Conservation (phyloP, 1,140 invertebrate genomes). For the Macrobrachium nipponense region DNA sequence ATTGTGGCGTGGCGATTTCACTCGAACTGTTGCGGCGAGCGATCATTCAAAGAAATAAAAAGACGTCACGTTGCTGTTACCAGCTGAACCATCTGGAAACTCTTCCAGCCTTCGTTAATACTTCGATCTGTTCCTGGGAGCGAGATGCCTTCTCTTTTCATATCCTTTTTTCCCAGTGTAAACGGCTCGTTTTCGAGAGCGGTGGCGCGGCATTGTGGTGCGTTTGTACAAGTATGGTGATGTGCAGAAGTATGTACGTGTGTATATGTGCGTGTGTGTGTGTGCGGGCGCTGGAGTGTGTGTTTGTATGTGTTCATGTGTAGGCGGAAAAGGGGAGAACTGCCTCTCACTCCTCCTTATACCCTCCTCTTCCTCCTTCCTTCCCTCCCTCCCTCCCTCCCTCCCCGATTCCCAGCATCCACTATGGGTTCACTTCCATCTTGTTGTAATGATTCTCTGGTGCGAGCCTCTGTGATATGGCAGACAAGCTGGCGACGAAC, state of each 20-base stretch:
- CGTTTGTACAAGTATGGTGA: too few relatives aligned
- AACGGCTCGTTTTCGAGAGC: too few relatives aligned
- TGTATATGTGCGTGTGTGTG: neutral
- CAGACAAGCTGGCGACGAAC: slow-evolving; percentile 50
- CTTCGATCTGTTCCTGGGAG: too few relatives aligned
- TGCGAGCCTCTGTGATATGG: slow-evolving; percentile 12
- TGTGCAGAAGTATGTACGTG: neutral
- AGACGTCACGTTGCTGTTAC: too few relatives aligned
- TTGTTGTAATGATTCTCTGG: slow-evolving; percentile 20
- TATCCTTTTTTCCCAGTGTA: too few relatives aligned
- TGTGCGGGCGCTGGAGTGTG: neutral
- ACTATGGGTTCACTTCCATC: slow-evolving; percentile 10
- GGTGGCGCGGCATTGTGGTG: too few relatives aligned
- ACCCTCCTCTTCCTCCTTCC: neutral
- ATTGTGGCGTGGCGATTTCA: too few relatives aligned
- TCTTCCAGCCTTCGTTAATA: too few relatives aligned
- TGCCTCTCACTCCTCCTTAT: neutral
- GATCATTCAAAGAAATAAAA: too few relatives aligned
- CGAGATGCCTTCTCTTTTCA: too few relatives aligned
- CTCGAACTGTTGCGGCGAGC: too few relatives aligned
- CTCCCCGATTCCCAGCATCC: neutral
- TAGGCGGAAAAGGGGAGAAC: neutral
- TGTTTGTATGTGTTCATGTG: slow-evolving; percentile 5
- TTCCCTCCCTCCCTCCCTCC: neutral
- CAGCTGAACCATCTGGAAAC: too few relatives aligned